Evolutionary conservation across 2,113 vertebrate species (phyloP), one percentile per base, ranked within the genome.

Genomic region (Ageneiosus marmoratus): DNA sequence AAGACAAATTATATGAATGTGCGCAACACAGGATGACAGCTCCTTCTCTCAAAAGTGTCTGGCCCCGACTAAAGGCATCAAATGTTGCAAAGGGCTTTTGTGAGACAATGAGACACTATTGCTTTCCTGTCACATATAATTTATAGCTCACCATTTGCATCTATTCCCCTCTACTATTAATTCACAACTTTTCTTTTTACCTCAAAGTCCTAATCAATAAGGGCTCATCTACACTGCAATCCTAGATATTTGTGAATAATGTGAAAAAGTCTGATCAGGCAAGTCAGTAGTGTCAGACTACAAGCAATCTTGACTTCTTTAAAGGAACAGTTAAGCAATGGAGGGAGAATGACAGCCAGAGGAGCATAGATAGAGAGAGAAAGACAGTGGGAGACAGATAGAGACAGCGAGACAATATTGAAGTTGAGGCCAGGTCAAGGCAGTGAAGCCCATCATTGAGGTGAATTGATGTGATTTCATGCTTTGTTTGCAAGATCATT

Each of bases 121-220:
- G 95, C 96, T 96, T 97, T 96, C 92, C 96, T 96, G 95, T 98
- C 95, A 95, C 93, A 95, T 96, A 94, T 95, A 96, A 97, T 97
- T 96, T 96, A 96, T 96, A 95, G 94, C 95, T 95, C 95, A 96
- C 93, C 93, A 96, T 97, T 97, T 97, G 95, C 95, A 97, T 96
- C 93, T 91, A 93, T 91, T 95, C 93, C 93, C 94, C 76, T 37
- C 93, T 92, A 93, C 86, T 94, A 94, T 95, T 95, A 94, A 94
- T 94, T 93, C 92, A 91, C 93, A 93, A 93, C 93, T 95, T 91
- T 90, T 93, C 73, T 96, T 93, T 93, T 93, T 90, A 92, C 93
- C 92, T 93, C 88, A 88, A 91, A 93, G 91, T 93, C 93, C 90
- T 90, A 91, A 96, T 97, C 96, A 93, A 97, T 97, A 96, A 89